Percentiles rank a stretch among this genome's conserved stretches.
Evolutionary conservation across 2,888 invertebrate species (phyloP).

Genomic region (Bombyx huttoni): DNA sequence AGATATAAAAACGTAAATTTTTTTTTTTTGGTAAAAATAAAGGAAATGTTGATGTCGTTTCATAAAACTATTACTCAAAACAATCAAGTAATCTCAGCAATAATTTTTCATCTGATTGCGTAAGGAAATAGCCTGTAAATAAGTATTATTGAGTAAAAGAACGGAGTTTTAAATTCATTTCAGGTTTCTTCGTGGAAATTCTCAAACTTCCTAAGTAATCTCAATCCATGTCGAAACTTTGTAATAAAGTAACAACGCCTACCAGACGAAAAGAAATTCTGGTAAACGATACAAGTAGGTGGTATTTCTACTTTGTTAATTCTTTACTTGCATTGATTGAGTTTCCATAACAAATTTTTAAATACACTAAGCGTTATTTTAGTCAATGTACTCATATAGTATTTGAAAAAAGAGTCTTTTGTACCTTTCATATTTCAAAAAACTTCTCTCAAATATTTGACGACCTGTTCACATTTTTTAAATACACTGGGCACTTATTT

Average conservation of each 20-base stretch:
- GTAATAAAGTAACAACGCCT: conserved; percentile 40
- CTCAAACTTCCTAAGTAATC: conserved; percentile 42
- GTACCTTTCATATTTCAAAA: too few species aligned
- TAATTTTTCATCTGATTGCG: not conserved
- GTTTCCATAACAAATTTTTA: too few species aligned
- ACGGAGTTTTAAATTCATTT: conserved; percentile 29
- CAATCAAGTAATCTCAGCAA: not conserved
- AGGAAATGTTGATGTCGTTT: not conserved
- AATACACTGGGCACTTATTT: too few species aligned
- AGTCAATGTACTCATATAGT: too few species aligned
- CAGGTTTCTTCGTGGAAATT: conserved; percentile 22
- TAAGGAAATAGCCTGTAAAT: conserved; percentile 1
- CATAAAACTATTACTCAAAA: not conserved
- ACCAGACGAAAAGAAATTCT: conserved; percentile 17
- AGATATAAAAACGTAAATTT: too few species aligned
- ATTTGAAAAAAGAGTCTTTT: too few species aligned
- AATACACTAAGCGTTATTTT: too few species aligned
- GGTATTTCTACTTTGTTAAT: not conserved
- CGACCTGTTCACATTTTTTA: not conserved
- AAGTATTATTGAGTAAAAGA: conserved; percentile 3
- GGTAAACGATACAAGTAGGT: conserved; percentile 23
- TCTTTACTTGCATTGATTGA: too few species aligned
- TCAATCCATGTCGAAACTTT: conserved; percentile 41
- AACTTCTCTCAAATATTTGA: not conserved
- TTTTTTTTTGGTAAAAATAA: too few species aligned